These are phyloP conservation scores for Leptodactylus fallax DNA, from an alignment of 2,797 vertebrate species.

Conservation along the genomic window DNA sequence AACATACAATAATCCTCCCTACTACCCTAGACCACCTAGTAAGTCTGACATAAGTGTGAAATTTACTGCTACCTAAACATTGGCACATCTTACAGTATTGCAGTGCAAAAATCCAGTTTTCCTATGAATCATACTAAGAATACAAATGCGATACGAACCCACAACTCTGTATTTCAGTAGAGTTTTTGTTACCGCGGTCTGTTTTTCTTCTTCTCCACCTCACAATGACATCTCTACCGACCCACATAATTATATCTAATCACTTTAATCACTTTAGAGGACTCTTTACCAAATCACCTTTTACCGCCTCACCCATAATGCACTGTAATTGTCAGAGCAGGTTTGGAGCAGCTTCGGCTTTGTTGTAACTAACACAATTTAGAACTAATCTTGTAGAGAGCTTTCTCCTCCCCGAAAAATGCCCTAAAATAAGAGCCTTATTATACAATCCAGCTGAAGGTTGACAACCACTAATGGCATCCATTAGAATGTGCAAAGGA, in stretches of 20 bases:
- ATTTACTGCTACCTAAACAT: too few species aligned
- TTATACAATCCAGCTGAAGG: too few species aligned
- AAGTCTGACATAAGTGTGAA: neutral
- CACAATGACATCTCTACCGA: neutral
- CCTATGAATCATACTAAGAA: too few species aligned
- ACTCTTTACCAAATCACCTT: neutral
- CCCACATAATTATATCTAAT: neutral
- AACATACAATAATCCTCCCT: neutral
- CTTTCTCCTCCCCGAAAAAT: too few species aligned
- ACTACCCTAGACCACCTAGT: neutral
- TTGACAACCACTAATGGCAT: neutral
- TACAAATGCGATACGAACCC: neutral
- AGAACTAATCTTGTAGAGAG: neutral
- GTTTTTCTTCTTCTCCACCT: neutral
- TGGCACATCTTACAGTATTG: too few species aligned
- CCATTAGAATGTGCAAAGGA: neutral
- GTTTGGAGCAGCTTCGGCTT: neutral
- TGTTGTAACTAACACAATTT: neutral
- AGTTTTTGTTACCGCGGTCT: neutral
- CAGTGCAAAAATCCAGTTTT: neutral
- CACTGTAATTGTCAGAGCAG: neutral
- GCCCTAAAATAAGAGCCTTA: too few species aligned
- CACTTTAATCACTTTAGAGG: neutral
- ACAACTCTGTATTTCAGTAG: neutral
- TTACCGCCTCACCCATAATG: neutral